phyloP scores from a whole-genome alignment of 1,140 invertebrate species.

The Trichonephila clavipes region DNA sequence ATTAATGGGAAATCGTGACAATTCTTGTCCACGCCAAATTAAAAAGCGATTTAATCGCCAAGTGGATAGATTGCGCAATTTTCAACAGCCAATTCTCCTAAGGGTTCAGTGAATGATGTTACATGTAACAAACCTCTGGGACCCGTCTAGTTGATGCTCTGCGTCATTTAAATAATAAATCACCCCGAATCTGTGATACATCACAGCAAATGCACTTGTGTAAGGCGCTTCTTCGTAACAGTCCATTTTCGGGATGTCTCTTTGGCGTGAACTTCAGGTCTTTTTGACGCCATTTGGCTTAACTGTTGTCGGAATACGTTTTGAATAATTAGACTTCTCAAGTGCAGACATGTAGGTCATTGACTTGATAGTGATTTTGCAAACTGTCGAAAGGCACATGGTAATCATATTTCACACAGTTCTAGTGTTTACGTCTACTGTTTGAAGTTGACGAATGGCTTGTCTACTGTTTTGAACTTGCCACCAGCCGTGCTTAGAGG shows the following conservation, averaged over 20 bases:
- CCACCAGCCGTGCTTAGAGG: neutral
- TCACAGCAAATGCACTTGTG: neutral
- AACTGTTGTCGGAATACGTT: neutral
- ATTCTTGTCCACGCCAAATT: conserved; percentile 38
- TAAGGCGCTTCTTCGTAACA: neutral
- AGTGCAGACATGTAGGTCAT: neutral
- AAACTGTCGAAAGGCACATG: conserved; percentile 17
- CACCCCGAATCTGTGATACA: conserved; percentile 7
- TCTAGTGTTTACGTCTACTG: conserved; percentile 28
- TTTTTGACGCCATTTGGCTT: neutral
- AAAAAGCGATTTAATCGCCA: conserved; percentile 44
- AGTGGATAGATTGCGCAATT: conserved; percentile 22
- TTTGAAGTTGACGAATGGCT: conserved; percentile 22
- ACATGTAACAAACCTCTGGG: conserved; percentile 31
- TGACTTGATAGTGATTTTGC: neutral
- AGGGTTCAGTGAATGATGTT: conserved; percentile 30
- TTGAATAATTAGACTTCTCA: conserved; percentile 18
- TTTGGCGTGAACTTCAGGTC: neutral
- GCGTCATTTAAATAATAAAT: conserved; percentile 35
- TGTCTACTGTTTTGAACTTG: neutral
- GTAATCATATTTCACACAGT: conserved; percentile 18
- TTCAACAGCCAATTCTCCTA: conserved; percentile 25
- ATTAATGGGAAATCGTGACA: conserved; percentile 37
- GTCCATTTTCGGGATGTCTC: neutral
- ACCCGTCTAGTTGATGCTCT: conserved; percentile 12